Evolutionary conservation across 2,888 invertebrate genomes (phyloP), one percentile per base, ranked within the genome.

Genomic region (Molorchus minor): DNA sequence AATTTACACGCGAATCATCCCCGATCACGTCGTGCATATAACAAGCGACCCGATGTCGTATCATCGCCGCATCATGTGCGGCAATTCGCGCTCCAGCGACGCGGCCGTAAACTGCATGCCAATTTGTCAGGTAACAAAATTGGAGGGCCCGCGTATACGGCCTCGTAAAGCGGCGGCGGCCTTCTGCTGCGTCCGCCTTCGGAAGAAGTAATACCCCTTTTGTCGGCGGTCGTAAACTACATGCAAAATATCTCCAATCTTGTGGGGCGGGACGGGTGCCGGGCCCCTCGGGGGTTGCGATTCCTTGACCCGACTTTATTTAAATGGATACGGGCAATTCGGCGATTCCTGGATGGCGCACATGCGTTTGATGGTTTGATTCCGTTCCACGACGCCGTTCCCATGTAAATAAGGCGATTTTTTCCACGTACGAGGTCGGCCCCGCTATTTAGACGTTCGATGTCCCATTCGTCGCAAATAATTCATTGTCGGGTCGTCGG

Each of bases 101-200:
- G 33, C 33, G 56, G 56, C 21, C 46, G 46, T 58, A 58, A 58
- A 58, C 17, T 41, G 30, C 38, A 45, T 20, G 38, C 58, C 58
- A 58, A 58, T 58, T 58, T 58, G 43, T 46, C 53, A 58, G 53
- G 53, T 53, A 58, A 58, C 58, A 58, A 58, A 58, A 45, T 41
- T 33, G n/a, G 44, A 20, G 41, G 13, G 33, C 13, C 15, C 8
- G 33, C 30, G 17, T 35, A 36, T 13, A 35, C 47, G 20, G 35
- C 10, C 12, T 41, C 52, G 41, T 52, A 52, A 52, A 52, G 40
- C 29, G 15, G 52, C 25, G 25, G 25, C 25, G 8, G 25, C 8
- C 25, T 8, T 4, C 25, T 5, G 4, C 8, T 25, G 4, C 25
- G 25, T 25, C 8, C 25, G 25, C n/a, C n/a, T n/a, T n/a, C n/a